Base-by-base conservation (phyloP, 2,113 vertebrate species). In the Scomber scombrus region DNA sequence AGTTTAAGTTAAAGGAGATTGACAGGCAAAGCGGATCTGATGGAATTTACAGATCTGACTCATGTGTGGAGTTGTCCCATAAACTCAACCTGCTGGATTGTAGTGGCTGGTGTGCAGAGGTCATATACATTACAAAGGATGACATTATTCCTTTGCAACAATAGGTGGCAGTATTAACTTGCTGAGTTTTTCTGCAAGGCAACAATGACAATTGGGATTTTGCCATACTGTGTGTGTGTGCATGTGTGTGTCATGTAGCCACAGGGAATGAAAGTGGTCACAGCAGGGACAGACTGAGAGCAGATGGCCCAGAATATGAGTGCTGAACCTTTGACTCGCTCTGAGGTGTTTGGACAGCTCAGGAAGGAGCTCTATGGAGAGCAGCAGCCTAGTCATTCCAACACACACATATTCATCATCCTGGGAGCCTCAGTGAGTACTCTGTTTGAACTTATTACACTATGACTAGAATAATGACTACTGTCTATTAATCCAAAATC, bases 361-460 rank as follows among this genome's bases (percentile, higher is more conserved):
- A 91, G 95, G 70, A 94, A 84, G 84, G 96, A 97, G 68, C 93
- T 97, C 10, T 93, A 93, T 68, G 94, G 95, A 57, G 94, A 94
- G 2, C 61, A 94, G 55, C 87, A 69, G 49, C 95, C 95, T 78
- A 81, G 78, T 75, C 87, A 86, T 26, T 78, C 93, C 1, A 88
- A 91, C 60, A 88, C 93, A 0, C 95, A 97, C 72, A 75, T 95
- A 47, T 96, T 97, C 84, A 95, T 97, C 71, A 95, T 97, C 71
- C 87, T 97, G 81, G 96, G 96, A 46, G 96, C 96, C 6, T 97
- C 96, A 88, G 96, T 97, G 80, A 96, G 96, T 96, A 81, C 43
- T 56, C 45, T 5, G 40, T 61, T 64, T 61, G 2, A 64, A 73
- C 18, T 65, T 70, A 1, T 43, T 56, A 34, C 26, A 70, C 43